Conservation (phyloP, 2,797 vertebrate species). For the Trachops cirrhosus region DNA sequence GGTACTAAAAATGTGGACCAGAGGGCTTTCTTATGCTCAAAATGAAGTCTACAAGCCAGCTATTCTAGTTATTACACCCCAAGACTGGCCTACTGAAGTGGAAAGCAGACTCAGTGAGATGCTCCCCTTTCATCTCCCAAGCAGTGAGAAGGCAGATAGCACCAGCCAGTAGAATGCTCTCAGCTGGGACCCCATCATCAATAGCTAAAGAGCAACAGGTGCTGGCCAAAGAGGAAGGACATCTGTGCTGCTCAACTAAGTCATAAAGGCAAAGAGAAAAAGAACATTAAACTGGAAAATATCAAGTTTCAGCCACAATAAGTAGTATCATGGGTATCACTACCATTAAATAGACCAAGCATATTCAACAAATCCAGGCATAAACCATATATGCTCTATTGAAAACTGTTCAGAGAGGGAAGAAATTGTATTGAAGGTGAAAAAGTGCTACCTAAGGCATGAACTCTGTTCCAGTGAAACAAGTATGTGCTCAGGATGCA, state of each 20-base stretch:
- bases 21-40: neutral
- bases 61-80: neutral
- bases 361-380: neutral
- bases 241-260: neutral
- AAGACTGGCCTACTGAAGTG: neutral
- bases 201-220: neutral
- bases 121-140: neutral
- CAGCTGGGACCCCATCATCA: neutral
- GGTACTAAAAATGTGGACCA: neutral
- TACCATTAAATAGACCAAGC: neutral
- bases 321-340: neutral
- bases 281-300: neutral
- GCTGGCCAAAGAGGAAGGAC: neutral
- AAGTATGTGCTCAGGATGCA: neutral
- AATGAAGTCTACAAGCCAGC: neutral
- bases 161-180: neutral
- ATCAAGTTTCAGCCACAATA: neutral
- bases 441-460: neutral
- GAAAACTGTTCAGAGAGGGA: constrained; percentile 19
- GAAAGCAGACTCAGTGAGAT: neutral
- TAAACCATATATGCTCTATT: neutral
- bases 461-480: neutral
- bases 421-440: neutral
- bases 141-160: neutral
- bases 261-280: neutral